Conservation (phyloP, 92 coral and sea anemone genomes). For the Blastomussa wellsi region DNA sequence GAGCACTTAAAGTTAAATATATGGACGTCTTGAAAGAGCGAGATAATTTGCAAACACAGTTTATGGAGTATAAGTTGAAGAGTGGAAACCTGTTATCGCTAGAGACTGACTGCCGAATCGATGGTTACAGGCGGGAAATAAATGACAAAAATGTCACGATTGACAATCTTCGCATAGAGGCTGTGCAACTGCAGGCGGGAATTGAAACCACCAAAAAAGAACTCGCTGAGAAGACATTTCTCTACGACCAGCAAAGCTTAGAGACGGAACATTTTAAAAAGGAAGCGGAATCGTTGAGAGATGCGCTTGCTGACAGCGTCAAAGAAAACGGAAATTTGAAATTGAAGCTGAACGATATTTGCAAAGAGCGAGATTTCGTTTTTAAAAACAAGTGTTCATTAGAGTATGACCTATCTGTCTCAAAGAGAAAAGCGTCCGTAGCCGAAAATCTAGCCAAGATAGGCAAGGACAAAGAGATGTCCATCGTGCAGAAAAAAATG, state of each 20-base stretch:
- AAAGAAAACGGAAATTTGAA: slow-evolving; percentile 20
- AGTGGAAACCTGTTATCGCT: not conserved
- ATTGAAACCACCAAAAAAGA: slow-evolving; percentile 16
- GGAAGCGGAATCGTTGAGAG: not conserved
- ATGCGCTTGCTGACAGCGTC: not conserved
- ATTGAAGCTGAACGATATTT: slow-evolving; percentile 12
- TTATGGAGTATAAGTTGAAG: slow-evolving; percentile 1
- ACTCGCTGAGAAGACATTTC: not conserved
- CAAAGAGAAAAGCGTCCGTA: slow-evolving; percentile 22
- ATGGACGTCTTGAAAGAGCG: slow-evolving; percentile 10
- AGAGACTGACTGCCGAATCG: not conserved
- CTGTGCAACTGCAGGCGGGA: slow-evolving; percentile 19
- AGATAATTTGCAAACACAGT: slow-evolving; percentile 4
- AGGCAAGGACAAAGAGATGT: slow-evolving; percentile 22
- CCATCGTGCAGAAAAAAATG: slow-evolving; percentile 6
- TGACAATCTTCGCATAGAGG: slow-evolving; percentile 40
- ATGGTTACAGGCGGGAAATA: slow-evolving; percentile 27
- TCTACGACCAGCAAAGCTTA: not conserved
- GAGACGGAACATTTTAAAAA: not conserved
- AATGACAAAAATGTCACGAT: slow-evolving; percentile 22
- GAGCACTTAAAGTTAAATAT: not conserved
- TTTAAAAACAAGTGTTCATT: slow-evolving; percentile 33
- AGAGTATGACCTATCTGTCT: slow-evolving; percentile 30
- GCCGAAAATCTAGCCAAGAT: slow-evolving; percentile 18
- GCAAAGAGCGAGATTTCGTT: slow-evolving; percentile 41